Evolutionary conservation across 2,797 vertebrate species (phyloP).

Genomic region (Hephaestus fuliginosus): DNA sequence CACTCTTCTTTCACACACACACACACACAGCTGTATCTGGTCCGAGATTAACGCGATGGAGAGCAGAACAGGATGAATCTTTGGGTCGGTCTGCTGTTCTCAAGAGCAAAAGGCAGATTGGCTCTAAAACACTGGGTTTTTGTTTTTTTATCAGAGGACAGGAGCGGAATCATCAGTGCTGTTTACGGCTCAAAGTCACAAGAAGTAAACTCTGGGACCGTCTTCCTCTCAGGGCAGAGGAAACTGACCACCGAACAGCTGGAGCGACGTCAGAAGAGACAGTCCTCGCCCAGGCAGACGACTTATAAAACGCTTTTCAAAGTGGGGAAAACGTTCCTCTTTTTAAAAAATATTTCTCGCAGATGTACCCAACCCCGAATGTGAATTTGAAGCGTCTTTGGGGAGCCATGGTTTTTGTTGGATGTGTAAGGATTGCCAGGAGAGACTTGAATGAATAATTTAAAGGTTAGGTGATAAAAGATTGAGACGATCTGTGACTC

Average conservation of each 20-base stretch:
- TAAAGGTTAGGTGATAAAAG: slow-evolving; percentile 43
- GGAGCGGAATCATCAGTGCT: background rate
- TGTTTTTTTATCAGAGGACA: slow-evolving; percentile 8
- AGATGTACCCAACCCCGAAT: background rate
- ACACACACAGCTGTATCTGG: slow-evolving; percentile 43
- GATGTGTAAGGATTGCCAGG: slow-evolving; percentile 11
- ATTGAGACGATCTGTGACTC: slow-evolving; percentile 51
- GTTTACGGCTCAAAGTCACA: slow-evolving; percentile 37
- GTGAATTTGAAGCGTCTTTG: background rate
- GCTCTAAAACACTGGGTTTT: background rate
- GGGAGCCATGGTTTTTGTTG: background rate
- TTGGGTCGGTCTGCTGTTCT: background rate
- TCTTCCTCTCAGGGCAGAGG: slow-evolving; percentile 34
- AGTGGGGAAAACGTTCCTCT: background rate
- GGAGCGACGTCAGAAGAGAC: slow-evolving; percentile 12
- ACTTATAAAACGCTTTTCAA: background rate
- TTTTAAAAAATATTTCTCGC: background rate
- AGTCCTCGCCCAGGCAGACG: background rate
- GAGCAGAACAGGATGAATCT: background rate
- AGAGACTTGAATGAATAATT: slow-evolving; percentile 45
- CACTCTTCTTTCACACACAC: background rate
- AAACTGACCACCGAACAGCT: slow-evolving; percentile 31
- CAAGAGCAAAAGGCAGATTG: slow-evolving; percentile 1
- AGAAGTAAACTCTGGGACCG: slow-evolving; percentile 37
- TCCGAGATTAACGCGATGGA: slow-evolving; percentile 7